phyloP scores from a whole-genome alignment of 2,797 vertebrate species.

The Crocidura indochinensis region DNA sequence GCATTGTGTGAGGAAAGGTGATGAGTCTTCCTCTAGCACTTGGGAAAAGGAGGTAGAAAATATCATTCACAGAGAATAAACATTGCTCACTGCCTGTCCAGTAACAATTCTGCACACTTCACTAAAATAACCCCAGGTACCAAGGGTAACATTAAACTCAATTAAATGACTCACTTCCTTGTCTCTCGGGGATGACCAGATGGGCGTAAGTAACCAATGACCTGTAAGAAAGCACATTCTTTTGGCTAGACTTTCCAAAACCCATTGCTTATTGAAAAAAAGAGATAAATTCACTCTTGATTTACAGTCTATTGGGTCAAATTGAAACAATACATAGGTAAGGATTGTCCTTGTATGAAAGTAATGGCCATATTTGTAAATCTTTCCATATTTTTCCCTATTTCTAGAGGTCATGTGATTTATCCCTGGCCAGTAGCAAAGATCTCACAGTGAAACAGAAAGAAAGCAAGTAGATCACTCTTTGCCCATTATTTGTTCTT shows the following conservation, averaged over 20 bases:
- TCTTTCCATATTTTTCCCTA: neutral
- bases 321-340: slow-evolving; percentile 17
- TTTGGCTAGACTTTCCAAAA: slow-evolving; percentile 10
- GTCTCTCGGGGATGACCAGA: neutral
- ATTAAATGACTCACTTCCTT: slow-evolving; percentile 23
- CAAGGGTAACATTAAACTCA: neutral
- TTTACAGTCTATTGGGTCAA: neutral
- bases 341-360: neutral
- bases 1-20: neutral
- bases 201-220: neutral
- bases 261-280: neutral
- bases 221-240: neutral
- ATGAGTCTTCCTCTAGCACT: neutral
- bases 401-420: slow-evolving; percentile 13
- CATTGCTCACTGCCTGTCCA: neutral
- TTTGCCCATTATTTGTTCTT: slow-evolving; percentile 25
- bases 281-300: neutral
- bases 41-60: slow-evolving; percentile 11
- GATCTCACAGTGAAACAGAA: neutral
- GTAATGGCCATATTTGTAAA: slow-evolving; percentile 1
- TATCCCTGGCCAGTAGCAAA: slow-evolving; percentile 3
- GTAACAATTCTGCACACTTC: neutral
- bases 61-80: neutral
- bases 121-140: neutral
- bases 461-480: neutral